Base-by-base conservation (phyloP, 2,113 vertebrate species). In the Eonycteris spelaea region DNA sequence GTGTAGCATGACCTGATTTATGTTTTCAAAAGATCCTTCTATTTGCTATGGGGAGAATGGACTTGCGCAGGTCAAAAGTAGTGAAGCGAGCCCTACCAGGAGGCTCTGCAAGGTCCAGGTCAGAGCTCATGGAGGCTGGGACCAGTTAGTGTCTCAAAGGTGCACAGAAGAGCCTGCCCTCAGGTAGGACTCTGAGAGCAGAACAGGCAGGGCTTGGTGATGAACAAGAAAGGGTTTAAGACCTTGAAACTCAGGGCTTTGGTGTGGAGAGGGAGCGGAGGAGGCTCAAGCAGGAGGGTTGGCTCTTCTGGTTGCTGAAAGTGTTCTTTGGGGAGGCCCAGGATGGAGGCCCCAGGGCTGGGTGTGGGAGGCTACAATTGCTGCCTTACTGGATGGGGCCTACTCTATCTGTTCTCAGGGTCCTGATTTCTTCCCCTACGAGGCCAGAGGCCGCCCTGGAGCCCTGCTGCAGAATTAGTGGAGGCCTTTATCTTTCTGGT, bases 361-460 rank as follows among this genome's bases (percentile, higher is more conserved):
- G 43, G n/a, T 15, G 48, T 61, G 55, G 45, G 75, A 59, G n/a
- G 19, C 48, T 21, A 35, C 7, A 3, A 33, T 15, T 19, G 55
- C 1, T 4, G 57, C 13, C 28, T 6, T 45, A 30, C 26, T 18
- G 30, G 70, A 7, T 30, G 43, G 33, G 55, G 57, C 30, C 53
- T 48, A 11, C n/a, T 33, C 43, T 38, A 1, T 1, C 35, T 38
- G 7, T 12, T 16, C 43, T 33, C 11, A 3, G 2, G 7, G 79
- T 13, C 22, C 90, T 22, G 79, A 11, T 40, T 88, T 28, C 7
- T 33, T 59, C 30, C 14, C 10, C 65, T 40, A 30, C 28, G 16
- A n/a, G n/a, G n/a, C n/a, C n/a, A n/a, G 7, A 7, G 9, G 51
- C 22, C 0, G 0, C 19, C 82, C 35, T 10, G 33, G 51, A 28